These are phyloP conservation scores for Vanessa tameamea DNA, from an alignment of 1,140 invertebrate species.

Conservation along the genomic window DNA sequence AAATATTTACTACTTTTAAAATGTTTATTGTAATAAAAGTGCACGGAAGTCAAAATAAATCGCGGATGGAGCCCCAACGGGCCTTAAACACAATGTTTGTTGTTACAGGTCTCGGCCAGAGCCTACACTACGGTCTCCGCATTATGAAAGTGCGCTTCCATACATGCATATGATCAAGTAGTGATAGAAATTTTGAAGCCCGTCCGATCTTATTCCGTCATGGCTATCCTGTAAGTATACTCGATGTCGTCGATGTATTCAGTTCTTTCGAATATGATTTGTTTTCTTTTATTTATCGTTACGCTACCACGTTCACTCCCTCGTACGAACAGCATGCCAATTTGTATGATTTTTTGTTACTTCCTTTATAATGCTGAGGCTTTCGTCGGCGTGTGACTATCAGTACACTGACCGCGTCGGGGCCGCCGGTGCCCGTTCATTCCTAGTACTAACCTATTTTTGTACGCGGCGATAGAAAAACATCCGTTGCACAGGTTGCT, in stretches of 20 bases:
- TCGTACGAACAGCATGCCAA: conserved; percentile 79
- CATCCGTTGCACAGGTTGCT: conserved; percentile 50
- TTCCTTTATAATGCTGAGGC: conserved; percentile 78
- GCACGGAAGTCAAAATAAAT: neutral
- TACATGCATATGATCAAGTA: conserved; percentile 68
- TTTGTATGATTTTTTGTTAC: conserved; percentile 72
- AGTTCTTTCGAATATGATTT: conserved; percentile 65
- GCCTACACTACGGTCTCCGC: conserved; percentile 52
- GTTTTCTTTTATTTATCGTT: conserved; percentile 70
- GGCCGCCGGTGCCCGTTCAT: conserved; percentile 67
- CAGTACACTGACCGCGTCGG: conserved; percentile 76
- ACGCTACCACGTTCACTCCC: conserved; percentile 78
- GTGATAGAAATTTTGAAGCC: conserved; percentile 62
- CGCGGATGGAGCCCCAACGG: conserved; percentile 48
- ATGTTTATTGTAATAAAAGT: neutral
- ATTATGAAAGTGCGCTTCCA: conserved; percentile 71
- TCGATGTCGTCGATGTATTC: conserved; percentile 71
- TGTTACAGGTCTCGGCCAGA: conserved; percentile 71
- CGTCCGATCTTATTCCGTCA: conserved; percentile 57
- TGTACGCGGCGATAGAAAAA: conserved; percentile 53
- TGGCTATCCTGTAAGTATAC: conserved; percentile 75
- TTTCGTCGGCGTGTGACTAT: conserved; percentile 79
- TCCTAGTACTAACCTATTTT: conserved; percentile 76
- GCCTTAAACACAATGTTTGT: conserved; percentile 65
- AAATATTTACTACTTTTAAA: neutral